Evolutionary conservation across 2,113 vertebrate genomes (phyloP), one percentile per base, ranked within the genome.

Genomic region (Abramis brama): DNA sequence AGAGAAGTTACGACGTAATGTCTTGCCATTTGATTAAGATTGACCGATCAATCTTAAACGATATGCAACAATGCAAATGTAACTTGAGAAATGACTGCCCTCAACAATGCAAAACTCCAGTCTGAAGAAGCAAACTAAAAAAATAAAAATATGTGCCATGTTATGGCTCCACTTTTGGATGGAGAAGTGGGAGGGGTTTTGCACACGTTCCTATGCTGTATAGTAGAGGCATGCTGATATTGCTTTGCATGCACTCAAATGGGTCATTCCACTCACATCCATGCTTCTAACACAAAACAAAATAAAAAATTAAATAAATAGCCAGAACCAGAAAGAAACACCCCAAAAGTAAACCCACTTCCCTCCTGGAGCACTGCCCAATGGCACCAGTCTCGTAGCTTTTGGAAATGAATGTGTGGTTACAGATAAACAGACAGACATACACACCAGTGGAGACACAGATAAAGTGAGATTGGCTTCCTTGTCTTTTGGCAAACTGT

Each of bases 171-270:
- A 27, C 47, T 36, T 78, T 59, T 15, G 21, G 57, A 79, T 64
- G 36, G 45, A 57, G 33, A 50, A 43, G 52, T 45, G 57, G 57
- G 64, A 74, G 55, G 19, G 19, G 25, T 36, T 83, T 64, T 70
- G 74, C 77, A 50, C 36, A 25, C 30, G 73, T 79, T 39, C 4
- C 62, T 55, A 71, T 79, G 80, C 79, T 74, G 66, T 33, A 79
- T 78, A 79, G 13, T 52, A 77, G 81, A 64, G 85, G 85, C 85
- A 82, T 86, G 79, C 85, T 55, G 79, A 55, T 86, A 83, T 55
- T 86, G 45, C 59, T 86, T 33, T 52, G 79, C 85, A 83, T 83
- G 79, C 85, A 77, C 71, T 80, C n/a, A 47, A 12, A 39, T 60
- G 62, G 60, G 60, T 27, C 64, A 45, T 79, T 86, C 57, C 55